A percentile compares a stretch with the other conserved stretches of the same genome.
Evolutionary conservation across 1,140 invertebrate species (phyloP).

Genomic region (Zophobas atratus): DNA sequence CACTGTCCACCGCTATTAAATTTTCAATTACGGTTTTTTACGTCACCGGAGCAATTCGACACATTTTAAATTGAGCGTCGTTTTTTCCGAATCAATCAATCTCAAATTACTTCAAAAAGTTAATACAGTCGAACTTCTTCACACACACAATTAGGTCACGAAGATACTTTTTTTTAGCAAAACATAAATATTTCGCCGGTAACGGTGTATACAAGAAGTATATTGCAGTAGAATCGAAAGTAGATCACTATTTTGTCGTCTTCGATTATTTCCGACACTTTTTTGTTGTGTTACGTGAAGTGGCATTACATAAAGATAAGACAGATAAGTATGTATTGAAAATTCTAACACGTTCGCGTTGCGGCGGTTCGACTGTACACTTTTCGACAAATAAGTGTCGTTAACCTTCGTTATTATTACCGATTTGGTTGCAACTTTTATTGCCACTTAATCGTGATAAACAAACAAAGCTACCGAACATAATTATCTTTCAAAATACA

Average conservation of each 20-base stretch:
- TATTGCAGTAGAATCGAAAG: too few relatives aligned
- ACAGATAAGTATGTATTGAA: background rate
- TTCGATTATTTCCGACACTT: too few relatives aligned
- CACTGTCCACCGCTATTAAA: slow-evolving; percentile 30
- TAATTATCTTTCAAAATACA: slow-evolving; percentile 14
- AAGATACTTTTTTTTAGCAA: too few relatives aligned
- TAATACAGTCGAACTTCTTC: background rate
- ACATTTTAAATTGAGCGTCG: background rate
- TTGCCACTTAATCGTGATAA: slow-evolving; percentile 31
- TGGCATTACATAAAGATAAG: too few relatives aligned
- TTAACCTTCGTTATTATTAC: slow-evolving; percentile 29
- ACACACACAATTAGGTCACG: too few relatives aligned
- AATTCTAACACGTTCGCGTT: background rate
- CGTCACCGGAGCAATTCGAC: slow-evolving; percentile 5
- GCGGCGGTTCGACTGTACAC: background rate
- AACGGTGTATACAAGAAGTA: too few relatives aligned
- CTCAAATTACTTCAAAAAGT: slow-evolving; percentile 10
- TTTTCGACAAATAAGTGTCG: background rate
- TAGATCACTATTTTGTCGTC: too few relatives aligned
- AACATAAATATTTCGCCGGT: too few relatives aligned
- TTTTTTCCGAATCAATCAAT: slow-evolving; percentile 1
- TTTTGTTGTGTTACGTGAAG: too few relatives aligned
- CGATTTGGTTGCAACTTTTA: slow-evolving; percentile 12
- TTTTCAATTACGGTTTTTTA: slow-evolving; percentile 25
- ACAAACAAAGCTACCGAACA: slow-evolving; percentile 24